Percentiles rank a stretch among this genome's conserved stretches.
Conservation (phyloP, 1,140 invertebrate genomes). For the Fopius arisanus region DNA sequence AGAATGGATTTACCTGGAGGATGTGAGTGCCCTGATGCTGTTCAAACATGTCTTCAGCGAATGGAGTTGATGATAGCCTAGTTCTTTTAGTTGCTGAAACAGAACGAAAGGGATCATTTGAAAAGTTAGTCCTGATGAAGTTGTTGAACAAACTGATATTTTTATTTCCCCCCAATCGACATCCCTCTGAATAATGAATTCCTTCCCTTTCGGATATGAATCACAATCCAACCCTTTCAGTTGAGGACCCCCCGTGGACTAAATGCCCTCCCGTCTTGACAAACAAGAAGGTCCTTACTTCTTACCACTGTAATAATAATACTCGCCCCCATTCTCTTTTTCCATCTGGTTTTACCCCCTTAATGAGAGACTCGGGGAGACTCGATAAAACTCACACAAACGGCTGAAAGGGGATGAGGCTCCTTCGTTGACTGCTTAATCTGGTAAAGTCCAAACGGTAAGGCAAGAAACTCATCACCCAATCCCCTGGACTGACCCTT, state of each 20-base stretch:
- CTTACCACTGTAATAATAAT: constrained; percentile 52
- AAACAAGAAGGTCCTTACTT: constrained; percentile 49
- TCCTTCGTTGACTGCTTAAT: constrained; percentile 45
- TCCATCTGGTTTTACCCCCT: constrained; percentile 31
- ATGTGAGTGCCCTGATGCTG: constrained; percentile 97
- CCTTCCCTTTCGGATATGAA: constrained; percentile 37
- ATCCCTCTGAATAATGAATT: constrained; percentile 30
- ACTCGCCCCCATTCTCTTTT: constrained; percentile 27
- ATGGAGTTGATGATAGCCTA: constrained; percentile 68
- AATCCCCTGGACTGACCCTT: constrained; percentile 39
- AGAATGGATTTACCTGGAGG: constrained; percentile 83
- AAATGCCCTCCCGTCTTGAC: constrained; percentile 48
- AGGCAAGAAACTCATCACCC: constrained; percentile 39
- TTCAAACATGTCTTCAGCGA: constrained; percentile 90
- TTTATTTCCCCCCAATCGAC: background rate
- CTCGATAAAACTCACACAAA: constrained; percentile 53
- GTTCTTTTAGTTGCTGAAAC: constrained; percentile 75
- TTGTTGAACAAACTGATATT: background rate
- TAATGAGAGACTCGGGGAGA: constrained; percentile 54
- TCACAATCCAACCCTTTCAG: constrained; percentile 36
- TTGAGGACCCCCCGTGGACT: constrained; percentile 14
- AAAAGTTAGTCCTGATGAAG: background rate
- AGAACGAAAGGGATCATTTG: constrained; percentile 47
- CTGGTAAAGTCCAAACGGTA: constrained; percentile 47
- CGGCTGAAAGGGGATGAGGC: background rate